phyloP scores from a whole-genome alignment of 2,797 vertebrate genomes.

The Malurus splendens region DNA sequence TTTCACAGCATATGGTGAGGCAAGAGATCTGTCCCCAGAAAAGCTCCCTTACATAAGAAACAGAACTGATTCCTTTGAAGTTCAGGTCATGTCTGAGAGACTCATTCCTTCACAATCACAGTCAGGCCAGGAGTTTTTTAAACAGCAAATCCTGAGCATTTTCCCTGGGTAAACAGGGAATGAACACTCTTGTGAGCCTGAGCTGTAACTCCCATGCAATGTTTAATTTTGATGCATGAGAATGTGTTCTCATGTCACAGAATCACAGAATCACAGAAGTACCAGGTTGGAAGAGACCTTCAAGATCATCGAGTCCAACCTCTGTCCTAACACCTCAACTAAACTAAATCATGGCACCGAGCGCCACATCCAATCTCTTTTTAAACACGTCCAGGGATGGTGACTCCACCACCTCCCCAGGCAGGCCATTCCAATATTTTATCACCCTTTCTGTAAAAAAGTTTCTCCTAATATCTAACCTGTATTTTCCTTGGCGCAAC shows the following conservation, averaged over 20 bases:
- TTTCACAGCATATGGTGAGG: not conserved
- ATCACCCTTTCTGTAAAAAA: too few relatives aligned
- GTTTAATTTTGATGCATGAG: not conserved
- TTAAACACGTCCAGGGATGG: too few relatives aligned
- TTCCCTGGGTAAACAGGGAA: not conserved
- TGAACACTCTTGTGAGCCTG: not conserved
- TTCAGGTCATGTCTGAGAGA: accelerated
- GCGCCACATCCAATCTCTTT: too few relatives aligned
- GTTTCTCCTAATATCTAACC: too few relatives aligned
- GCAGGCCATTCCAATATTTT: too few relatives aligned
- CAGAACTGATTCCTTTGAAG: not conserved
- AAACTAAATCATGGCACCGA: too few relatives aligned
- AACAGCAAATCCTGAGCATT: not conserved
- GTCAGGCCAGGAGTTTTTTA: not conserved
- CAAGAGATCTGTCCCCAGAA: not conserved
- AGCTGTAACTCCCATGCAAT: not conserved
- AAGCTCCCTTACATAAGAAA: accelerated
- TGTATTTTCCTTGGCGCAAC: too few relatives aligned
- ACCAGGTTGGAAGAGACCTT: too few relatives aligned
- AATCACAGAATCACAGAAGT: too few relatives aligned
- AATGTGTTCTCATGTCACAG: not conserved
- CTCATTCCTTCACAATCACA: accelerated
- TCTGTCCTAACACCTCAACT: too few relatives aligned
- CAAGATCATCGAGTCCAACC: too few relatives aligned
- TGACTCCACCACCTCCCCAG: too few relatives aligned